Conservation (phyloP, 2,888 invertebrate genomes). For the Eumerus sabulonum region DNA sequence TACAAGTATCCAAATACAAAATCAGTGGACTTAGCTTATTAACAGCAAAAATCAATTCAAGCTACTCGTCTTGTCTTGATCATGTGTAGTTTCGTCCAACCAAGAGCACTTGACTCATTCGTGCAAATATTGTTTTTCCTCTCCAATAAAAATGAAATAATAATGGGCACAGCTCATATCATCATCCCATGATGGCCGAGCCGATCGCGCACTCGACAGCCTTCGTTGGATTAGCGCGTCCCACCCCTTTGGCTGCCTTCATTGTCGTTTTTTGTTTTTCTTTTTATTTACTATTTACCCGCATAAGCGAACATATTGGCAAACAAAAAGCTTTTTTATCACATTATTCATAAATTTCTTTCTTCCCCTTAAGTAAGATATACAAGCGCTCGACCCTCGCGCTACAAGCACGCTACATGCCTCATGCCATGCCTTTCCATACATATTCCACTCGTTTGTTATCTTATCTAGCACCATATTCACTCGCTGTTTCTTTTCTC, state of each 20-base stretch:
- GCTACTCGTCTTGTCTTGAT: no score
- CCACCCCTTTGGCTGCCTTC: no score
- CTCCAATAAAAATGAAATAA: no score
- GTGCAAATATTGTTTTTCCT: neutral
- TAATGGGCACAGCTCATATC: no score
- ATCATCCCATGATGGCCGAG: no score
- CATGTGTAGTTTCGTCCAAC: no score
- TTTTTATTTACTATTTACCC: neutral
- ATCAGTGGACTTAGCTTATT: no score
- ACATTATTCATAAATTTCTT: constrained; percentile 34
- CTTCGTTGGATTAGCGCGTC: neutral
- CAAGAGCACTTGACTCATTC: no score
- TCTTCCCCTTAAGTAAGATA: constrained; percentile 24
- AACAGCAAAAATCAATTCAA: no score
- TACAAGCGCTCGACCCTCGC: neutral
- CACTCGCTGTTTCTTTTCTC: constrained; percentile 35
- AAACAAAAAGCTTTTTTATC: constrained; percentile 44
- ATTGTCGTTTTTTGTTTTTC: neutral
- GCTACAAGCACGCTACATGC: constrained; percentile 1
- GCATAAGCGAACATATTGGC: constrained; percentile 21
- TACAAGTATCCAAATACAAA: no score
- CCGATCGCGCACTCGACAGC: no score
- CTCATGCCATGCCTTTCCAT: constrained; percentile 18
- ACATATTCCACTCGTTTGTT: constrained; percentile 16
- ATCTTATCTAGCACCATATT: constrained; percentile 48